These are phyloP conservation scores for Tapera naevia DNA, from an alignment of 2,797 vertebrate species.

Conservation along the genomic window DNA sequence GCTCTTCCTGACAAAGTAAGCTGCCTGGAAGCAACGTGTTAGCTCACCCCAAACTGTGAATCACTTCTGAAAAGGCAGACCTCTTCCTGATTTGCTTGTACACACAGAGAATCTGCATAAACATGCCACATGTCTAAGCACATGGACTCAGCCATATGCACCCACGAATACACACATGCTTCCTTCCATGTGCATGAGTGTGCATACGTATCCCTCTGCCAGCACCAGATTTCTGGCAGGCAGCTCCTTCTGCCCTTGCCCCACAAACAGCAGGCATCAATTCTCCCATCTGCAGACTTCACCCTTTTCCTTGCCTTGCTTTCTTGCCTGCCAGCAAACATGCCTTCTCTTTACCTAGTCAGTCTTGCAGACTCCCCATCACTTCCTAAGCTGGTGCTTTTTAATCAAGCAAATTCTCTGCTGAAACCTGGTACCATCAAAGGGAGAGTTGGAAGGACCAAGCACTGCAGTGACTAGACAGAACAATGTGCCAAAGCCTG, in stretches of 20 bases:
- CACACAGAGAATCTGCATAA: constrained; percentile 19
- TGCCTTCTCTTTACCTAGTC: constrained; percentile 55
- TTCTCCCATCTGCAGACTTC: constrained; percentile 80
- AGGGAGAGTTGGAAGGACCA: constrained; percentile 58
- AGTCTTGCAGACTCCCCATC: constrained; percentile 66
- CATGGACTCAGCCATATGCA: constrained; percentile 39
- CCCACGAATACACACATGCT: neutral
- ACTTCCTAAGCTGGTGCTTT: constrained; percentile 76
- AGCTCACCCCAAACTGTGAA: neutral
- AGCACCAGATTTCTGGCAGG: constrained; percentile 80
- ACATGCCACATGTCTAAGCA: constrained; percentile 50
- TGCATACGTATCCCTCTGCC: constrained; percentile 67
- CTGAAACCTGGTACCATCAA: constrained; percentile 57
- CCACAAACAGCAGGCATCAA: constrained; percentile 79
- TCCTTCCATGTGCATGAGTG: neutral
- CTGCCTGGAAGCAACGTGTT: neutral
- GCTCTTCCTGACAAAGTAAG: neutral
- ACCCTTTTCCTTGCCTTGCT: constrained; percentile 65
- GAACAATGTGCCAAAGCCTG: neutral
- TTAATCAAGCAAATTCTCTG: constrained; percentile 73
- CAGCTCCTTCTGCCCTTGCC: constrained; percentile 68
- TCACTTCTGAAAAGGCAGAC: constrained; percentile 8
- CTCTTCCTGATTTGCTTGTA: constrained; percentile 32
- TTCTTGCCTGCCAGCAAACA: constrained; percentile 68
- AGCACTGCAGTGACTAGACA: constrained; percentile 37